phyloP scores from a whole-genome alignment of 2,113 vertebrate genomes.

The Sminthopsis crassicaudata region DNA sequence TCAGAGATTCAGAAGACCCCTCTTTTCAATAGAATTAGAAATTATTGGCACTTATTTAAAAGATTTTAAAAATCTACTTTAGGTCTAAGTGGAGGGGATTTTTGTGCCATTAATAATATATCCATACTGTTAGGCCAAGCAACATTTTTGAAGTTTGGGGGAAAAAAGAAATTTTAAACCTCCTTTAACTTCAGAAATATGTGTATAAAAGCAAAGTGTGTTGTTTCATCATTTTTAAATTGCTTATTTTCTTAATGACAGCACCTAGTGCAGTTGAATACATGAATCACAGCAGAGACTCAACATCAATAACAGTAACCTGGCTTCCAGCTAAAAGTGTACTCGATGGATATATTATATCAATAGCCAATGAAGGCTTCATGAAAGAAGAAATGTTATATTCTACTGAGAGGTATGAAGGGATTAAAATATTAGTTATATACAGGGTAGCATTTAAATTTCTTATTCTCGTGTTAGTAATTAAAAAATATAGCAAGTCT shows the following conservation, averaged over 20 bases:
- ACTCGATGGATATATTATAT: constrained; percentile 84
- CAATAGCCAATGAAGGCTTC: constrained; percentile 83
- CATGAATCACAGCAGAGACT: constrained; percentile 85
- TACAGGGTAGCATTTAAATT: neutral
- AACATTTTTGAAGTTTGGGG: neutral
- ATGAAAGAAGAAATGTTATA: constrained; percentile 80
- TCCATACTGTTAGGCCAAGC: neutral
- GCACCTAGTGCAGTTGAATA: constrained; percentile 84
- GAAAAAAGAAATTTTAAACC: neutral
- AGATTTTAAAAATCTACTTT: neutral
- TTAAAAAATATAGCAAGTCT: neutral
- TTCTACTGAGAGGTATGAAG: constrained; percentile 82
- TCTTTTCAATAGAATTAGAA: neutral
- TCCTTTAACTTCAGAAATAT: constrained; percentile 38
- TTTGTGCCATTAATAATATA: neutral
- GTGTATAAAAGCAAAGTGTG: constrained; percentile 1
- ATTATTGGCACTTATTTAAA: neutral
- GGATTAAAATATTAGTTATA: constrained; percentile 16
- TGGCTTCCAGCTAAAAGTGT: constrained; percentile 81
- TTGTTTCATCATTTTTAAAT: constrained; percentile 34
- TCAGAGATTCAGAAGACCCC: neutral
- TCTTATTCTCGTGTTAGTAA: neutral
- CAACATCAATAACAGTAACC: constrained; percentile 83
- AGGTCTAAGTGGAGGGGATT: neutral
- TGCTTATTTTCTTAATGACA: constrained; percentile 58